These are phyloP conservation scores for Callocephalon fimbriatum DNA, from an alignment of 2,113 vertebrate genomes.

Conservation along the genomic window DNA sequence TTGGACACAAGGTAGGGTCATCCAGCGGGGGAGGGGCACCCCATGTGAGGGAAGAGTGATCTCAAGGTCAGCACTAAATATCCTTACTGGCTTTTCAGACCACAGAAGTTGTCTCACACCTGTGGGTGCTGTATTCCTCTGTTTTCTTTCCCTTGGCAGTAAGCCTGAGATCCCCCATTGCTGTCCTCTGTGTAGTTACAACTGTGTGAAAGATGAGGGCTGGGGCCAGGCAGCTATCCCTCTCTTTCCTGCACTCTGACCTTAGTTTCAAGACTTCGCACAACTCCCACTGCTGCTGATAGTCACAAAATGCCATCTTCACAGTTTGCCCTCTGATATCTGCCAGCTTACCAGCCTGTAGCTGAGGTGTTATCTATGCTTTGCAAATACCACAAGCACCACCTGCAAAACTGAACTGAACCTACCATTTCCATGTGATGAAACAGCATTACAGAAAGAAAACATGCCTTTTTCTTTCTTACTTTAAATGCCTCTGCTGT, in stretches of 20 bases:
- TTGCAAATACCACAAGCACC: background rate
- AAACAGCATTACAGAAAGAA: background rate
- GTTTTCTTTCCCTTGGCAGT: background rate
- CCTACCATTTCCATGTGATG: background rate
- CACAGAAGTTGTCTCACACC: background rate
- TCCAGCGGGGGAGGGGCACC: background rate
- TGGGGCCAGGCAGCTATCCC: background rate
- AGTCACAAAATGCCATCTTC: background rate
- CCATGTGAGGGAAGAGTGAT: accelerated
- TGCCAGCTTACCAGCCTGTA: background rate
- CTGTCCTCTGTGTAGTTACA: background rate
- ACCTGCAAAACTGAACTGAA: background rate
- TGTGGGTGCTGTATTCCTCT: background rate
- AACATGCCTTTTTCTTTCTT: background rate
- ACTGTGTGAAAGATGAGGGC: background rate
- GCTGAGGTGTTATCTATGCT: background rate
- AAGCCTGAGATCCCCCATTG: background rate
- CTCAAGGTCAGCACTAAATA: background rate
- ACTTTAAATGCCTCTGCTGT: background rate
- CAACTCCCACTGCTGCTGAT: background rate
- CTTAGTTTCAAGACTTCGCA: background rate
- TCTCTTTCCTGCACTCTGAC: background rate
- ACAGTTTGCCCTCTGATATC: background rate
- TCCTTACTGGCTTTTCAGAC: background rate
- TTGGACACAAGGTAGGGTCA: background rate